Conservation (phyloP, 35 echinoderm and acorn worm genomes). For the Stichopus chloronotus region DNA sequence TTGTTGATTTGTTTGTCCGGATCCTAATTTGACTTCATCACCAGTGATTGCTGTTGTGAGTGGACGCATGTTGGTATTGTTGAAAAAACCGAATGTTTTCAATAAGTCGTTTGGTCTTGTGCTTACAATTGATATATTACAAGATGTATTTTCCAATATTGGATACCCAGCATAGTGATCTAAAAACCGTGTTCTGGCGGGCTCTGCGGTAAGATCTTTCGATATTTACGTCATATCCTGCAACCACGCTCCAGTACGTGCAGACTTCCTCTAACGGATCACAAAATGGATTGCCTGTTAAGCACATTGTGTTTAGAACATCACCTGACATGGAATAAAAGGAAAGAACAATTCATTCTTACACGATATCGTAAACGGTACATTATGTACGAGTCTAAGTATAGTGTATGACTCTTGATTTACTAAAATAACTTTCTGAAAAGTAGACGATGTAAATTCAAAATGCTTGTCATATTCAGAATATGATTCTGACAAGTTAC, state of each 20-base stretch:
- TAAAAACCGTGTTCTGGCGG: background rate
- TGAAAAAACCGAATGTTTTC: background rate
- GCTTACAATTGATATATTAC: background rate
- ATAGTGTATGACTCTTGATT: too few species aligned
- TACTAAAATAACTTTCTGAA: too few species aligned
- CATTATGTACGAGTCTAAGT: too few species aligned
- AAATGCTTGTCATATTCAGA: too few species aligned
- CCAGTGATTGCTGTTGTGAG: background rate
- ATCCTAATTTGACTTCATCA: background rate
- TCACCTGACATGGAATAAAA: background rate
- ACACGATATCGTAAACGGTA: too few species aligned
- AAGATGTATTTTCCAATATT: background rate
- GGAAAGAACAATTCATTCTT: background rate
- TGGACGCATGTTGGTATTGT: background rate
- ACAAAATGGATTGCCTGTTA: background rate
- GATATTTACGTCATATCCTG: background rate
- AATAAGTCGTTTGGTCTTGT: background rate
- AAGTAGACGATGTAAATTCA: too few species aligned
- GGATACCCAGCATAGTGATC: background rate
- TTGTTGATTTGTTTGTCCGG: background rate
- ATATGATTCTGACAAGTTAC: too few species aligned
- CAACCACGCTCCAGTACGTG: background rate
- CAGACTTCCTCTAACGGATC: background rate
- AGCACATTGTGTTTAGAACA: background rate
- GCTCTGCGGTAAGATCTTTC: background rate